These are phyloP conservation scores for Ptychochromis oligacanthus DNA, from an alignment of 2,113 vertebrate genomes.

Conservation along the genomic window DNA sequence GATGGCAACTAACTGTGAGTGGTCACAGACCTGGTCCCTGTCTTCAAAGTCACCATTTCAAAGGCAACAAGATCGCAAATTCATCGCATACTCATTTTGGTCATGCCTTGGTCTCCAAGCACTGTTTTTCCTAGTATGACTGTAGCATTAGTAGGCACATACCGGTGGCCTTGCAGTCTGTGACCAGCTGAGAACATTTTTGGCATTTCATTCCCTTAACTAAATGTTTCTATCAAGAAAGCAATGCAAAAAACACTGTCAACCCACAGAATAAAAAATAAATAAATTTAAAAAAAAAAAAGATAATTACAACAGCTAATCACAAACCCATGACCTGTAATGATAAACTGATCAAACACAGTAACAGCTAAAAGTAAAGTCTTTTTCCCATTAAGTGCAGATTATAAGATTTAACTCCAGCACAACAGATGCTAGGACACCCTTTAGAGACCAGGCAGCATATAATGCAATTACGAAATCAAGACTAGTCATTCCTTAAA, in stretches of 20 bases:
- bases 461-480: slow-evolving; percentile 45
- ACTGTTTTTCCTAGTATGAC: neutral
- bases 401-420: neutral
- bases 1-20: neutral
- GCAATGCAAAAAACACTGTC: too few species aligned
- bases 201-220: neutral
- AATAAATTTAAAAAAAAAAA: too few species aligned
- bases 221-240: too few species aligned
- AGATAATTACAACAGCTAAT: neutral
- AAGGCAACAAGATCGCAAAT: too few species aligned
- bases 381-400: neutral
- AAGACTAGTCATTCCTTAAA: slow-evolving; percentile 55
- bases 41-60: neutral
- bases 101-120: neutral
- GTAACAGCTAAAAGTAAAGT: neutral
- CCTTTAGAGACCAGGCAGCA: slow-evolving; percentile 42
- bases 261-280: too few species aligned
- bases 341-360: neutral
- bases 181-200: neutral
- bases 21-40: neutral
- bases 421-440: slow-evolving; percentile 41
- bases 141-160: neutral
- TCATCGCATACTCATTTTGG: too few species aligned
- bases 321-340: neutral
- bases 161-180: neutral